These are phyloP conservation scores for Zele albiditarsus DNA, from an alignment of 2,888 invertebrate genomes.

Conservation along the genomic window DNA sequence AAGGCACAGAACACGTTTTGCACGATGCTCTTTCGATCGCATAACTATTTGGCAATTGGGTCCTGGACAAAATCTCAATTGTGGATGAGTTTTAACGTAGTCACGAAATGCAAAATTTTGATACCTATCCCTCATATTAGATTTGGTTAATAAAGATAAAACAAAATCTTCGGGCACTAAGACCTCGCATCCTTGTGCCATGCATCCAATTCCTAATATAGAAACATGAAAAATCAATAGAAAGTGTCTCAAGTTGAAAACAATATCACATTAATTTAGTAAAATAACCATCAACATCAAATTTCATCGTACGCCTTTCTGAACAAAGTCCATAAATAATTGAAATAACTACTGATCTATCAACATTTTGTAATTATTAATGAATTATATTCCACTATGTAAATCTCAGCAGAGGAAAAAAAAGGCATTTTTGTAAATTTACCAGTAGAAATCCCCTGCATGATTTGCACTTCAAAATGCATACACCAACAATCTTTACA, in stretches of 20 bases:
- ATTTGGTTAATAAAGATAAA: conserved; percentile 86
- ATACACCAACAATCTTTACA: conserved; percentile 97
- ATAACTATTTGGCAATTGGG: conserved; percentile 95
- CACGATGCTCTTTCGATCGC: conserved; percentile 85
- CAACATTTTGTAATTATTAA: too few species aligned
- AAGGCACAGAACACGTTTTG: conserved; percentile 91
- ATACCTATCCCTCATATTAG: conserved; percentile 91
- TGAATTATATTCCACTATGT: too few species aligned
- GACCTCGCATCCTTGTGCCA: conserved; percentile 95
- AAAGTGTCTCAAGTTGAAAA: too few species aligned
- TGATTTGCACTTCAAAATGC: conserved; percentile 97
- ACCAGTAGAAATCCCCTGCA: conserved; percentile 85
- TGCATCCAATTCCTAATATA: conserved; percentile 91
- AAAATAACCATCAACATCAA: too few species aligned
- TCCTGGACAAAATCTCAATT: conserved; percentile 94
- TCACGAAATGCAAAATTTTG: conserved; percentile 97
- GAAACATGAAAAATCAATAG: background rate
- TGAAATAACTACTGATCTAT: background rate
- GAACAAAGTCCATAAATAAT: too few species aligned
- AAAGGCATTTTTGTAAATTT: conserved; percentile 43
- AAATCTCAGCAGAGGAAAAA: background rate
- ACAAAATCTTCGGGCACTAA: conserved; percentile 98
- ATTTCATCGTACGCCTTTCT: too few species aligned
- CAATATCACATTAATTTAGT: too few species aligned
- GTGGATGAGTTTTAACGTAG: conserved; percentile 94